phyloP scores from a whole-genome alignment of 2,797 vertebrate genomes.

The Rhyacichthys aspro region DNA sequence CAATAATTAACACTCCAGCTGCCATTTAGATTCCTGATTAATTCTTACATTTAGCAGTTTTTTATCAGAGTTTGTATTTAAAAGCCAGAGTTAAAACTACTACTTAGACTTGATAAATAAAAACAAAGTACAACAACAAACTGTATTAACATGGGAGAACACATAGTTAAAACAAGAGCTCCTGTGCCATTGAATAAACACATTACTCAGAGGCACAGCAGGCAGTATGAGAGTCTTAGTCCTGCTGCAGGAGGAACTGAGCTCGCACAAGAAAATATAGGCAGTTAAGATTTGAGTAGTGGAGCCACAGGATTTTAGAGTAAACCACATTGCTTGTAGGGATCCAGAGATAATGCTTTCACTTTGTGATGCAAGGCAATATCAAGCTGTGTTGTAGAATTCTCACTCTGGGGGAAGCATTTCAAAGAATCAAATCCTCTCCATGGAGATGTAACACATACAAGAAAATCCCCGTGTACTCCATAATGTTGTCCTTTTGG shows the following conservation, averaged over 20 bases:
- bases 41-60: too few relatives aligned
- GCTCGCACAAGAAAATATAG: constrained; percentile 45
- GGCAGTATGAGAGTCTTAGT: constrained; percentile 52
- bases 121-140: too few relatives aligned
- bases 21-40: neutral
- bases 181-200: constrained; percentile 58
- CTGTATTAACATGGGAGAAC: constrained; percentile 36
- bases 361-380: constrained; percentile 85
- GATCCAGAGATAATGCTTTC: constrained; percentile 87
- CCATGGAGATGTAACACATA: constrained; percentile 71
- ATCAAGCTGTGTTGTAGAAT: constrained; percentile 83
- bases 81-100: too few relatives aligned
- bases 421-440: constrained; percentile 87
- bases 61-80: too few relatives aligned
- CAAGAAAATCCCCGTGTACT: constrained; percentile 65
- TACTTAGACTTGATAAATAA: too few relatives aligned
- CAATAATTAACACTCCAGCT: constrained; percentile 7
- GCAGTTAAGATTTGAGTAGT: constrained; percentile 63
- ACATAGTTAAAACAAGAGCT: constrained; percentile 47
- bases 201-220: constrained; percentile 57
- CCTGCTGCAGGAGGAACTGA: constrained; percentile 45
- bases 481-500: constrained; percentile 73
- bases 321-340: constrained; percentile 78
- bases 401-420: constrained; percentile 82
- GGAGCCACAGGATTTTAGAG: constrained; percentile 75